Base-by-base conservation (phyloP, 2,888 invertebrate genomes). In the Geophilus truncorum region DNA sequence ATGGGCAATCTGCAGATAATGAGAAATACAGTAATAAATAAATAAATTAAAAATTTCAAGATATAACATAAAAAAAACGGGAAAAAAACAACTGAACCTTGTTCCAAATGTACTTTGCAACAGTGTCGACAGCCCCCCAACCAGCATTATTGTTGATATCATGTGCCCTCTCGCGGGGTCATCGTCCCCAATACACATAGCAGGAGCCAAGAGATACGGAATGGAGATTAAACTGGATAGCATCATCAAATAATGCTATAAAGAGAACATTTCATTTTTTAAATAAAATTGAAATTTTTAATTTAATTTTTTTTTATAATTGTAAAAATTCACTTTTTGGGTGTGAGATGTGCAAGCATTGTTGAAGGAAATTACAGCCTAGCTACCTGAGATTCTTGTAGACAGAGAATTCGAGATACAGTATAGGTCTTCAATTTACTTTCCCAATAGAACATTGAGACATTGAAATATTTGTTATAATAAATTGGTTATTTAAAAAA, bases 71-170 rank as follows among this genome's bases (percentile, higher is more conserved):
- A n/a, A n/a, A n/a, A n/a, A n/a, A n/a, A n/a, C n/a, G n/a, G n/a
- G n/a, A n/a, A 77, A 77, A 10, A 15, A 30, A 34, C 15, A 7
- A 36, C n/a, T 34, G 28, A 70, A 79, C 88, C 90, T 91, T 84
- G 93, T 92, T 1, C 94, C 94, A 86, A 93, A 90, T 0, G 92
- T 92, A 0, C 90, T 88, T 86, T 94, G 94, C 12, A 93, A 85
- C 85, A 92, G 90, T 0, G 94, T 94, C 45, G 93, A 91, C 2
- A 94, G 87, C 15, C 93, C 92, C 32, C 93, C 93, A 34, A 93
- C 92, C 85, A 94, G 93, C 83, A 94, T 92, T 91, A 94, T 93
- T 0, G 93, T 94, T 0, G 93, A 93, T 82, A 94, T 92, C 81
- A 94, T 92, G 85, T 92, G 90, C 82, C 93, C 92, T 75, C 92